Base-by-base conservation (phyloP, 2,888 invertebrate species). In the Odontomyia ornata region DNA sequence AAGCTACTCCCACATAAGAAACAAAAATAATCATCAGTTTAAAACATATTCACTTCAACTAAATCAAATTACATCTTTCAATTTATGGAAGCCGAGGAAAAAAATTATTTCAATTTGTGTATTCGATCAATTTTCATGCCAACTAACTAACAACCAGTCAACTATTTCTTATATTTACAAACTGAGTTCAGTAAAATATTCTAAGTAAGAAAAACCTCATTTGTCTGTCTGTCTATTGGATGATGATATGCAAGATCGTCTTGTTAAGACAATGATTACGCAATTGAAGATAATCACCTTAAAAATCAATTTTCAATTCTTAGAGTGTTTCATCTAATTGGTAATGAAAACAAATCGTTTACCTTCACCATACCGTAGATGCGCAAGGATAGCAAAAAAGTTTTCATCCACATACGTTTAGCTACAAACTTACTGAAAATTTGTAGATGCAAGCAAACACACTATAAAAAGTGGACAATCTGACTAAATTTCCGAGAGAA, bases 231-330 rank as follows among this genome's bases (percentile, higher is more conserved):
- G 36, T 36, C 36, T 36, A 7, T 23, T 23, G 47, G 21, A n/a
- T 13, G 43, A 56, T 72, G 73, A 60, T 57, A 60, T 36, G 73
- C 57, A 60, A 60, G 73, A 60, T 60, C 18, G 28, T 47, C 69
- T 69, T 47, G 69, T 73, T 73, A 73, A 73, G 60, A 73, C 73
- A 73, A 73, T 73, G 73, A 73, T 57, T 73, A 73, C 73, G 73
- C 73, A 57, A 73, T 57, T 72, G 46, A 21, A 73, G 69, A 69
- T 69, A 69, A 69, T 69, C 69, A 46, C 25, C 60, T 15, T 15
- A 30, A 73, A 73, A 36, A 60, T 60, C 57, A 73, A 73, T 73
- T 57, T 27, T 30, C 30, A 60, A 73, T 57, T 60, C 57, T 21
- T 28, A 52, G 27, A 60, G 73, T 57, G 36, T 60, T 73, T 25